These are phyloP conservation scores for Aphaenogaster rudis DNA, from an alignment of 1,140 invertebrate species.

Conservation along the genomic window DNA sequence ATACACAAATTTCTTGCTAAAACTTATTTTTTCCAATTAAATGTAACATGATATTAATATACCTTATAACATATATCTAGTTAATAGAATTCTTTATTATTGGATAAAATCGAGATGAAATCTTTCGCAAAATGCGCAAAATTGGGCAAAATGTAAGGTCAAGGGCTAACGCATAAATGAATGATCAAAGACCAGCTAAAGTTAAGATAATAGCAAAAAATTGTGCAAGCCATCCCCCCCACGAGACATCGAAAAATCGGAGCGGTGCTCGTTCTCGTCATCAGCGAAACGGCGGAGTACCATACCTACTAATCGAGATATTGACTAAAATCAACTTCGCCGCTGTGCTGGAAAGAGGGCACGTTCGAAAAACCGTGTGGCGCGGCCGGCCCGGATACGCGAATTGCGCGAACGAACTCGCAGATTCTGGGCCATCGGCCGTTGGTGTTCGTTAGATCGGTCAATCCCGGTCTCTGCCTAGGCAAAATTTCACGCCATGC, in stretches of 20 bases:
- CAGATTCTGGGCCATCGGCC: conserved; percentile 77
- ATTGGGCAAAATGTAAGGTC: background rate
- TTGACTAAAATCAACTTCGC: background rate
- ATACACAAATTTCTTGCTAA: background rate
- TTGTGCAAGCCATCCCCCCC: background rate
- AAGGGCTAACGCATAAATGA: background rate
- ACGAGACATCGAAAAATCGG: background rate
- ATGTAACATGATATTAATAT: background rate
- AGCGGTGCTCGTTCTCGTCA: background rate
- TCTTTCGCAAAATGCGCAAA: background rate
- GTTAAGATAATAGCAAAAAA: background rate
- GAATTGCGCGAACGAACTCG: background rate
- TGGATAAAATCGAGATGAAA: background rate
- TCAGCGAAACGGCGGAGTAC: background rate
- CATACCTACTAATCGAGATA: background rate
- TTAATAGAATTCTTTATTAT: background rate
- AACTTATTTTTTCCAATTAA: background rate
- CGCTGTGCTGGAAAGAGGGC: background rate
- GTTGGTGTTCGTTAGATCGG: conserved; percentile 48
- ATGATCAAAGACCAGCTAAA: background rate
- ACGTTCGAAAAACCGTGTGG: conserved; percentile 13
- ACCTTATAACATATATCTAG: background rate
- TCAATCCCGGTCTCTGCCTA: conserved; percentile 34
- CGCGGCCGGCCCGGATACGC: background rate
- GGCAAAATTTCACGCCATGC: conserved; percentile 76